Conservation (phyloP, 2,888 invertebrate genomes). For the Sphinx pinastri region DNA sequence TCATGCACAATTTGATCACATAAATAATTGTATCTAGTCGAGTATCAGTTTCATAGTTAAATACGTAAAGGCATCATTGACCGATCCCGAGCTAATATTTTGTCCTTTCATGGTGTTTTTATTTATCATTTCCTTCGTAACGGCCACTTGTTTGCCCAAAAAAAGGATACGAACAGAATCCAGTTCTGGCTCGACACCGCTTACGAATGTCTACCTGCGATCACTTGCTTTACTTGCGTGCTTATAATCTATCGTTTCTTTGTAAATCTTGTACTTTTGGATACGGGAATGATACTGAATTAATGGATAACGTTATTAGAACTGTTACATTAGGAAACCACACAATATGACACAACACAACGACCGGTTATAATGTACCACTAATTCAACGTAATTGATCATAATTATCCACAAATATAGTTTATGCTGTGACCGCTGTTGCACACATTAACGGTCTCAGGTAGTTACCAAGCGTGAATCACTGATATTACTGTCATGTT, state of each 20-base stretch:
- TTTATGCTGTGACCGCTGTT: conserved; percentile 41
- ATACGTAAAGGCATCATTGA: neutral
- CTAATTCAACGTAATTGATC: neutral
- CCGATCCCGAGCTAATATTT: neutral
- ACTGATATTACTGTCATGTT: conserved; percentile 77
- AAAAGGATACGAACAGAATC: conserved; percentile 73
- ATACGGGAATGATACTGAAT: neutral
- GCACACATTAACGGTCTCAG: conserved; percentile 70
- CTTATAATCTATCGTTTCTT: conserved; percentile 53
- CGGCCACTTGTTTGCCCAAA: conserved; percentile 70
- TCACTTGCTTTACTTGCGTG: conserved; percentile 68
- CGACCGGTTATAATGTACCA: conserved; percentile 15
- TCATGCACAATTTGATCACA: neutral
- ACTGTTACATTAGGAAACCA: neutral
- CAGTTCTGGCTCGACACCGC: conserved; percentile 68
- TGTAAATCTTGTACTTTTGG: conserved; percentile 29
- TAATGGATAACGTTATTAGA: conserved; percentile 11
- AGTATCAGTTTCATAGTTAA: neutral
- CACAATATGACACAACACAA: neutral
- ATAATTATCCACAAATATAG: conserved; percentile 33
- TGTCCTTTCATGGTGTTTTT: conserved; percentile 51
- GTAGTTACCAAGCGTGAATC: conserved; percentile 71
- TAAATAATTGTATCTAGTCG: neutral
- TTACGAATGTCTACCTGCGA: conserved; percentile 72
- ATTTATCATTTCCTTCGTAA: conserved; percentile 72